Base-by-base conservation (phyloP, 2,797 vertebrate species). In the Channallabes apus region DNA sequence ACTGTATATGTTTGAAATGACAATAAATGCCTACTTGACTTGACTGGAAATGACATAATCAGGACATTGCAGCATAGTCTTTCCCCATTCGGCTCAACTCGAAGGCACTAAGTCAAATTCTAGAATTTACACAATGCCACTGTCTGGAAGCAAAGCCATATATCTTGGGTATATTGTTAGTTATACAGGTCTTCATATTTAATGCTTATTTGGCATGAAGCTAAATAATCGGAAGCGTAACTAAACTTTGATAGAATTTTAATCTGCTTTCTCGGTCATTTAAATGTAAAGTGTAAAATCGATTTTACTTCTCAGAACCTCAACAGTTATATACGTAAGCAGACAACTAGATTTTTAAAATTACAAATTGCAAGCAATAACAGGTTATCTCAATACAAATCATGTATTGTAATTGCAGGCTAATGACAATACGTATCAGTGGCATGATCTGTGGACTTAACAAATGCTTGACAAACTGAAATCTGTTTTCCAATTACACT, bases 401-500 rank as follows among this genome's bases (percentile, higher is more conserved):
- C 29, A 59, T 51, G 14, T 32, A 67, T 51, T 27, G 61, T 83
- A 54, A 77, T 79, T 80, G 35, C 5, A 82, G 51, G 58, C 82
- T 82, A 76, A 85, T 75, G 85, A 81, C 59, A 85, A 59, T 77
- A 35, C 35, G 32, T 81, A 75, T 54, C 69, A 35, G 51, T 20
- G 58, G 80, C 54, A 54, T 35, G n/a, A 75, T 79, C 51, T 69
- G 80, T 32, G n/a, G 61, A 79, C 65, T 17, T 82, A 80, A 80
- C 86, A 71, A 87, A 86, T 54, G 72, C 86, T 80, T 87, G 67
- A 12, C 51, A 51, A 81, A 78, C 77, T 76, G 17, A 84, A 85
- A 86, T 84, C 82, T 86, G 82, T 83, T 86, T 84, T 71, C 68
- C 80, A 86, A 83, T 86, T 81, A 82, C 65, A 85, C 64, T 56